Conservation (phyloP, 2,888 invertebrate species). For the Mythimna lalbum region DNA sequence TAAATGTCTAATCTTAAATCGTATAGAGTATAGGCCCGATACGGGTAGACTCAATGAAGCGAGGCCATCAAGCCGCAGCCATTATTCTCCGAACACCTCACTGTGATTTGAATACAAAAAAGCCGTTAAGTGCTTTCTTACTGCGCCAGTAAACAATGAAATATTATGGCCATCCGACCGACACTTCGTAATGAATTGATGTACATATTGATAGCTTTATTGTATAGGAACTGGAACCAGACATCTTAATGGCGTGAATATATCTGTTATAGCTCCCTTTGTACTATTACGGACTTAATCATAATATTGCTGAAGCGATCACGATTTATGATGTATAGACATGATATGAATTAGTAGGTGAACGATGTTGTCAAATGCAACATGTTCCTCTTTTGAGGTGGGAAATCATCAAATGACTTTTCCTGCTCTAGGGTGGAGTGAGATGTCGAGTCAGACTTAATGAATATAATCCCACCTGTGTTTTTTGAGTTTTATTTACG, state of each 20-base stretch:
- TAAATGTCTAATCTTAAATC: too few relatives aligned
- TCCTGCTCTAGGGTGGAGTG: too few relatives aligned
- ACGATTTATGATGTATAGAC: slow-evolving; percentile 7
- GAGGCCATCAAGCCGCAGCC: slow-evolving; percentile 69
- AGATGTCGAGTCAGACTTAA: too few relatives aligned
- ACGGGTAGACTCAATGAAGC: slow-evolving; percentile 61
- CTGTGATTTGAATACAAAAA: slow-evolving; percentile 88
- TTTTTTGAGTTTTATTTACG: too few relatives aligned
- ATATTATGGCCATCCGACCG: slow-evolving; percentile 58
- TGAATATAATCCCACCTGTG: too few relatives aligned
- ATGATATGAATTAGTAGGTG: neutral
- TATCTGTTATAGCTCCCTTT: slow-evolving; percentile 26
- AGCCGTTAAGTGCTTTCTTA: slow-evolving; percentile 80
- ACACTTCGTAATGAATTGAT: slow-evolving; percentile 60
- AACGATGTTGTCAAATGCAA: neutral
- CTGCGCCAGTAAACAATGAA: slow-evolving; percentile 73
- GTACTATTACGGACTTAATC: neutral
- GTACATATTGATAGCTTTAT: slow-evolving; percentile 61
- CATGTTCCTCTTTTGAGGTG: too few relatives aligned
- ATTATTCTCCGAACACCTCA: slow-evolving; percentile 78
- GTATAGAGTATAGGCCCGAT: slow-evolving; percentile 22
- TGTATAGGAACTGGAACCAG: slow-evolving; percentile 47
- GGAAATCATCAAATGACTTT: too few relatives aligned
- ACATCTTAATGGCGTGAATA: slow-evolving; percentile 38
- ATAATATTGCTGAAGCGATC: slow-evolving; percentile 4